Evolutionary conservation across 2,113 vertebrate genomes (phyloP).

Genomic region (Festucalex cinctus): DNA sequence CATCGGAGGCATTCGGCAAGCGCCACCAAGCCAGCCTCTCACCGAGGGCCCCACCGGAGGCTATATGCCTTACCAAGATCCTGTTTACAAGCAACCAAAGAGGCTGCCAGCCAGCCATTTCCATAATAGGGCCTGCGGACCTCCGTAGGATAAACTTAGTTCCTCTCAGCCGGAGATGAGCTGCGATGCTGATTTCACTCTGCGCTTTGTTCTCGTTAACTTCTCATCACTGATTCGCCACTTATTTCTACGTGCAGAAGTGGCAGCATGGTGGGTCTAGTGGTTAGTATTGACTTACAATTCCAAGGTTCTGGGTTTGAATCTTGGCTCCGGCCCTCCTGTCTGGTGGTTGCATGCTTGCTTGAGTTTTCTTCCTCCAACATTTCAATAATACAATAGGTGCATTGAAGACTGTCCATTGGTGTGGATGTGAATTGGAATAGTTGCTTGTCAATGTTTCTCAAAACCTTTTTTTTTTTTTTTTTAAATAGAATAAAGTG

Average conservation of each 20-base stretch:
- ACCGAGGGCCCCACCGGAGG: slow-evolving; percentile 70
- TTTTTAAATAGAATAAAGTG: too few relatives aligned
- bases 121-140: slow-evolving; percentile 72
- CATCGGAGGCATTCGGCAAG: slow-evolving; percentile 44
- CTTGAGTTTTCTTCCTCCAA: neutral
- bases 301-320: neutral
- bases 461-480: too few relatives aligned
- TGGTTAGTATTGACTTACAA: neutral
- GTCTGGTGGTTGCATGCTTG: neutral
- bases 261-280: neutral
- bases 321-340: neutral
- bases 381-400: too few relatives aligned
- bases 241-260: slow-evolving; percentile 10
- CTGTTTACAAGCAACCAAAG: slow-evolving; percentile 78
- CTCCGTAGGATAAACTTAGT: slow-evolving; percentile 60
- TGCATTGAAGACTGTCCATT: too few relatives aligned
- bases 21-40: slow-evolving; percentile 52
- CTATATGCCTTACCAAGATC: slow-evolving; percentile 81
- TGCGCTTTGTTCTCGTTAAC: slow-evolving; percentile 51
- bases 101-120: slow-evolving; percentile 75
- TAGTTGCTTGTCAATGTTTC: too few relatives aligned
- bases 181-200: slow-evolving; percentile 48
- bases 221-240: slow-evolving; percentile 25
- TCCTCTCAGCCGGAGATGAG: slow-evolving; percentile 60
- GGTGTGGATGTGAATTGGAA: too few relatives aligned